Conservation (phyloP, 2,113 vertebrate species). For the Burhinus bistriatus region DNA sequence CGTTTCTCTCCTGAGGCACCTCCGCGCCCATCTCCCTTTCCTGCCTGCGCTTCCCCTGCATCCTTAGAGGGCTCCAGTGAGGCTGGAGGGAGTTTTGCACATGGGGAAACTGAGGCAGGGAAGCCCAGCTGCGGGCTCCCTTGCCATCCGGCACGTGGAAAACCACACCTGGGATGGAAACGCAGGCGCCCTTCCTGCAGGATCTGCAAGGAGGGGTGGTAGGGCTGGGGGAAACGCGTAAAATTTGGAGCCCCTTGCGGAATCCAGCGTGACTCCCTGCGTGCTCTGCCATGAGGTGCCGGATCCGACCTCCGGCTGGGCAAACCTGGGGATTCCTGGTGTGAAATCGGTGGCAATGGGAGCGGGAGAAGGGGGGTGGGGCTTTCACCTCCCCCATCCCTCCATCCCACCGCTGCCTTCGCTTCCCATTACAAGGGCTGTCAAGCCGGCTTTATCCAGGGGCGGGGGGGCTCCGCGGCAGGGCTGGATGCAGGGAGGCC, state of each 20-base stretch:
- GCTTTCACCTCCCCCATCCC: fast-evolving
- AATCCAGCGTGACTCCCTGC: fast-evolving
- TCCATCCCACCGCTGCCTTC: not conserved
- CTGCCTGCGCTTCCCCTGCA: not conserved
- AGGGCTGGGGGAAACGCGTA: not conserved
- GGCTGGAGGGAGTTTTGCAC: not conserved
- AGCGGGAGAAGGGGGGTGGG: fast-evolving
- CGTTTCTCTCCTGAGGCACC: not conserved
- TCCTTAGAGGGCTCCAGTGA: not conserved
- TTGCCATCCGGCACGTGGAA: not conserved
- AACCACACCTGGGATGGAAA: not conserved
- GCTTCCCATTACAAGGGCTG: not conserved
- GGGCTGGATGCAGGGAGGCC: not conserved
- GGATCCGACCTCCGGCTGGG: fast-evolving
- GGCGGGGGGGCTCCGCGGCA: not conserved
- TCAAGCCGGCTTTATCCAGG: not conserved
- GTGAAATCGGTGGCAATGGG: not conserved
- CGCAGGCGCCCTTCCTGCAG: not conserved
- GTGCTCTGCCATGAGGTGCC: not conserved
- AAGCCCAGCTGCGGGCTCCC: not conserved
- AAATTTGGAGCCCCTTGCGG: not conserved
- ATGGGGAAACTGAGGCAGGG: not conserved
- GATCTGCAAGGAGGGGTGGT: not conserved
- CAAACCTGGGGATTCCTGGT: not conserved
- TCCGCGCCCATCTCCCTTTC: not conserved